phyloP scores from a whole-genome alignment of 2,888 invertebrate genomes.

The Dendrolimus pini region DNA sequence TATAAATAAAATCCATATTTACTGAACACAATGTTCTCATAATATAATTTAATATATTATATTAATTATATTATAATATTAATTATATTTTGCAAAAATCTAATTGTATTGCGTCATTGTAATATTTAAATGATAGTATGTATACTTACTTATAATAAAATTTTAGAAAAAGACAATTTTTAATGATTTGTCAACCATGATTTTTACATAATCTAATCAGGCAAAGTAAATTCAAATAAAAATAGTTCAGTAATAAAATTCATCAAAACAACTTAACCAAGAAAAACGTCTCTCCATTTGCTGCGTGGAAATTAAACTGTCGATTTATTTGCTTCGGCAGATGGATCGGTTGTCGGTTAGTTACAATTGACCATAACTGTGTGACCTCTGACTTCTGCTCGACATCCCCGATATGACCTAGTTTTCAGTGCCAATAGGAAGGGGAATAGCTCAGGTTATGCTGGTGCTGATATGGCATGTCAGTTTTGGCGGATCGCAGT shows the following conservation, averaged over 20 bases:
- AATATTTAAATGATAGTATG: too few species aligned
- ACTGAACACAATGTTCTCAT: too few species aligned
- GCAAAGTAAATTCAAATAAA: background rate
- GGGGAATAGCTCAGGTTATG: conserved; percentile 10
- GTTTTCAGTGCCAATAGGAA: background rate
- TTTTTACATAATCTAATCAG: too few species aligned
- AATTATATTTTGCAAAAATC: too few species aligned
- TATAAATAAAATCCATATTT: too few species aligned
- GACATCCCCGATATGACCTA: background rate
- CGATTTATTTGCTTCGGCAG: conserved; percentile 50
- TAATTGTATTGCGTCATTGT: too few species aligned
- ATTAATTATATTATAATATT: too few species aligned
- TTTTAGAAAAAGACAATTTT: too few species aligned
- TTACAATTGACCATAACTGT: background rate
- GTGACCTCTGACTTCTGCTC: background rate
- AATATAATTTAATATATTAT: too few species aligned
- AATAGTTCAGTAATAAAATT: background rate
- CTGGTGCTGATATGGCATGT: conserved; percentile 35
- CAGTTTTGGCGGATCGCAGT: conserved; percentile 34
- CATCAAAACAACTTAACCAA: background rate
- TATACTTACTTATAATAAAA: too few species aligned
- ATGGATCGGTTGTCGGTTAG: conserved; percentile 45
- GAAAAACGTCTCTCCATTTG: background rate
- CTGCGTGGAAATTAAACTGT: conserved; percentile 8
- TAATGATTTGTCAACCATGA: too few species aligned